Evolutionary conservation across 1,140 invertebrate genomes (phyloP).

Genomic region (Brachionus rubens): DNA sequence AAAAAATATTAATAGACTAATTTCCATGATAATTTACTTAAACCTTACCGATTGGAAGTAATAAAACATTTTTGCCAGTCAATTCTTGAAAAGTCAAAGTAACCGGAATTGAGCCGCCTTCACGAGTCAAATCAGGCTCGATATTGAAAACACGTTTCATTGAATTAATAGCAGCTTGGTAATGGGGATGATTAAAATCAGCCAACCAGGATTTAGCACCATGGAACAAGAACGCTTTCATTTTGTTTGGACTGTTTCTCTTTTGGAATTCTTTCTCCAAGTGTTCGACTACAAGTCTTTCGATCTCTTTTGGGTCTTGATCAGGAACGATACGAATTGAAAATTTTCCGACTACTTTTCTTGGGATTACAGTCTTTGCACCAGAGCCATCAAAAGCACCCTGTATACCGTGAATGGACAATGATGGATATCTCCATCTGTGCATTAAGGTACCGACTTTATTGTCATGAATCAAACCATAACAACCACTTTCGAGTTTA

Average conservation of each 20-base stretch:
- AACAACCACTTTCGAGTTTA: constrained; percentile 9
- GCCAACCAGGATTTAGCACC: constrained; percentile 85
- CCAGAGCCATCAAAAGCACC: constrained; percentile 88
- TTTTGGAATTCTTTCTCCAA: constrained; percentile 68
- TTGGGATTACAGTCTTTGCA: constrained; percentile 88
- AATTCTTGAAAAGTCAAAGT: constrained; percentile 69
- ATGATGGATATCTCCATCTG: constrained; percentile 72
- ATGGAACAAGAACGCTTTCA: constrained; percentile 71
- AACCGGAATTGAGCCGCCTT: constrained; percentile 65
- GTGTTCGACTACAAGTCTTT: constrained; percentile 62
- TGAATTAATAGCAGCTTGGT: constrained; percentile 78
- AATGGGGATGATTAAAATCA: constrained; percentile 85
- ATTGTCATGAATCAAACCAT: constrained; percentile 48
- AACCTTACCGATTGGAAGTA: constrained; percentile 81
- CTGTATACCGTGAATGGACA: constrained; percentile 65
- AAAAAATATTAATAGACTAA: too few relatives aligned
- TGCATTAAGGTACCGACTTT: constrained; percentile 73
- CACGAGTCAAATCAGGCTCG: constrained; percentile 87
- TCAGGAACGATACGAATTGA: constrained; percentile 89
- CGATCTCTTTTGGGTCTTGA: constrained; percentile 76
- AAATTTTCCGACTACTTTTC: constrained; percentile 90
- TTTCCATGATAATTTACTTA: too few relatives aligned
- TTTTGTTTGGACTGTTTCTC: constrained; percentile 77
- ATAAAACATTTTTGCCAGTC: constrained; percentile 84
- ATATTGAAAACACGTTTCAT: constrained; percentile 83